Evolutionary conservation across 1,140 invertebrate species (phyloP).

Genomic region (Oryzaephilus surinamensis): DNA sequence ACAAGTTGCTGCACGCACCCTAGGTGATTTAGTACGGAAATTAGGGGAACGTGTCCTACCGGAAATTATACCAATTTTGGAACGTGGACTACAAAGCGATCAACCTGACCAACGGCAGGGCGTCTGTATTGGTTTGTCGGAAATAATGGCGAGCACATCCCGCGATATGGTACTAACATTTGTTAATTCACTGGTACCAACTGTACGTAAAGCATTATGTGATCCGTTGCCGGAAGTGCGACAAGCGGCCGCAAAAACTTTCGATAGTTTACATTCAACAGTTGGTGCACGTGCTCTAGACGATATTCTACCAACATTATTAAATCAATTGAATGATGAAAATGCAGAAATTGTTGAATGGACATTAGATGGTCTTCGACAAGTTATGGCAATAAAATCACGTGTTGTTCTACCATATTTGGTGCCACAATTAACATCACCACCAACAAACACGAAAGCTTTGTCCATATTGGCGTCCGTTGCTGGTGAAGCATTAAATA

Average conservation of each 20-base stretch:
- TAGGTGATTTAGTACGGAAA: constrained; percentile 96
- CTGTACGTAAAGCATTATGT: constrained; percentile 83
- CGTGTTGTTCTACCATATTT: constrained; percentile 90
- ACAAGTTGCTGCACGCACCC: constrained; percentile 88
- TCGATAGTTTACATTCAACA: constrained; percentile 89
- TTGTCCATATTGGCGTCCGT: constrained; percentile 85
- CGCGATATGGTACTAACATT: constrained; percentile 90
- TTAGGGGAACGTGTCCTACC: constrained; percentile 94
- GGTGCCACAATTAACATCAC: constrained; percentile 83
- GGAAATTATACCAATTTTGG: constrained; percentile 96
- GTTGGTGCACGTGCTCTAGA: constrained; percentile 92
- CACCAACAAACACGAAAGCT: constrained; percentile 85
- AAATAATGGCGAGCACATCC: constrained; percentile 95
- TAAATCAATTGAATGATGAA: constrained; percentile 72
- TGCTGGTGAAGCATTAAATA: constrained; percentile 84
- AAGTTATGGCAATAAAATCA: constrained; percentile 95
- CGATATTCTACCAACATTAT: constrained; percentile 88
- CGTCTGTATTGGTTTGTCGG: constrained; percentile 94
- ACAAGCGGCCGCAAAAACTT: constrained; percentile 90
- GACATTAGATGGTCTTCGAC: constrained; percentile 85
- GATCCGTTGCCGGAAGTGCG: constrained; percentile 90
- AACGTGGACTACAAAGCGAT: constrained; percentile 83
- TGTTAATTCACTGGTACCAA: constrained; percentile 95
- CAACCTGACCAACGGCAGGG: constrained; percentile 90
- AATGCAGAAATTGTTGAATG: constrained; percentile 65